phyloP scores from a whole-genome alignment of 2,113 vertebrate genomes.

The Ceyx melanurus region DNA sequence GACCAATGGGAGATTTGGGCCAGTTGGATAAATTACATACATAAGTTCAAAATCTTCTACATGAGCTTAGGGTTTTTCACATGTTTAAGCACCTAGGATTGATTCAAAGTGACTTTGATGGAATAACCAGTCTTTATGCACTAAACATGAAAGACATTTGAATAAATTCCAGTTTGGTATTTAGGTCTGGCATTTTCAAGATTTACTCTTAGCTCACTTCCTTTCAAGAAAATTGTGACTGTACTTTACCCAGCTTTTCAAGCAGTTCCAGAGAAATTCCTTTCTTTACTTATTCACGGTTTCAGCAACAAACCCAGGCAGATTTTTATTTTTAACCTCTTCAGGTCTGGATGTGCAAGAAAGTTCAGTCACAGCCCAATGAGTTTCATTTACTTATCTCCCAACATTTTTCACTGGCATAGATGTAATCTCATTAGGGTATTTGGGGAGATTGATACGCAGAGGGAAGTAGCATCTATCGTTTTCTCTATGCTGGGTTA shows the following conservation, averaged over 20 bases:
- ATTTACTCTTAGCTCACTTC: slow-evolving; percentile 43
- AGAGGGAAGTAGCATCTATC: not conserved
- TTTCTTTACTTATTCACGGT: slow-evolving; percentile 32
- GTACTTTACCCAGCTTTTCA: slow-evolving; percentile 44
- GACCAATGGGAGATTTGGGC: slow-evolving; percentile 72
- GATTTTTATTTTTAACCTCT: slow-evolving; percentile 42
- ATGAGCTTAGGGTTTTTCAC: slow-evolving; percentile 19
- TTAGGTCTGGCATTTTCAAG: slow-evolving; percentile 57
- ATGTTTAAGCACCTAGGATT: slow-evolving; percentile 24
- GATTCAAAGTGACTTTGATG: slow-evolving; percentile 55
- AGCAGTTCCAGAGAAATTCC: slow-evolving; percentile 51
- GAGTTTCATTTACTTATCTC: not conserved
- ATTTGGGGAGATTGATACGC: not conserved
- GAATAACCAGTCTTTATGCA: slow-evolving; percentile 55
- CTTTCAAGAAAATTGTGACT: slow-evolving; percentile 57
- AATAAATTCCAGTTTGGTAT: slow-evolving; percentile 47
- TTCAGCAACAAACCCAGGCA: not conserved
- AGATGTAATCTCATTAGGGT: slow-evolving; percentile 30
- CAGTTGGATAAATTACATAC: slow-evolving; percentile 14
- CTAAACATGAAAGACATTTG: slow-evolving; percentile 66
- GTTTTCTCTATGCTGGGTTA: slow-evolving; percentile 4
- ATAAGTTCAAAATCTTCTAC: slow-evolving; percentile 28
- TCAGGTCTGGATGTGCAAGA: not conserved
- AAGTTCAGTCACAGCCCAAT: not conserved
- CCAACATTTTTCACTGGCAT: not conserved